Evolutionary conservation across 2,888 invertebrate genomes (phyloP).

Genomic region (Nezara viridula): DNA sequence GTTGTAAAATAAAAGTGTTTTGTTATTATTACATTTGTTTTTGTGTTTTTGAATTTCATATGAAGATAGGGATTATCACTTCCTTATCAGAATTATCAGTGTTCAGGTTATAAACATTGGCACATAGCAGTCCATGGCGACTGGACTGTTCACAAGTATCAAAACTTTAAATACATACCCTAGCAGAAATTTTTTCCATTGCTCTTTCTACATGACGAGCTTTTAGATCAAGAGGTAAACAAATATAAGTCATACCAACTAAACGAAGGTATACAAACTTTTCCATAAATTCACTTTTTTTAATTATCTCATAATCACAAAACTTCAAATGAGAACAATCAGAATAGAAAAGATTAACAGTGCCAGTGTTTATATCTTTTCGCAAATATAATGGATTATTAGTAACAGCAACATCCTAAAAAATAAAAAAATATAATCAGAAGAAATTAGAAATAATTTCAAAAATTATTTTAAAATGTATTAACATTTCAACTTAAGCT

Average conservation of each 20-base stretch:
- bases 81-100: too few species aligned
- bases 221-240: constrained; percentile 54
- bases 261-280: constrained; percentile 77
- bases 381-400: constrained; percentile 82
- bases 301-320: constrained; percentile 76
- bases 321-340: constrained; percentile 81
- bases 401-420: constrained; percentile 81
- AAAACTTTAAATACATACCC: not conserved
- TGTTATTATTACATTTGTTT: too few species aligned
- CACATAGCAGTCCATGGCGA: too few species aligned
- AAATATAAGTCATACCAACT: constrained; percentile 69
- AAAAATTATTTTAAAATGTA: not conserved
- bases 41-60: too few species aligned
- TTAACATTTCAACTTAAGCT: not conserved
- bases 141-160: too few species aligned
- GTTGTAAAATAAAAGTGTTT: too few species aligned
- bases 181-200: constrained; percentile 47
- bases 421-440: constrained; percentile 32
- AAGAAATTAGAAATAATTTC: not conserved
- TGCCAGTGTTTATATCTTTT: constrained; percentile 73
- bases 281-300: constrained; percentile 76
- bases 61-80: too few species aligned
- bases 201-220: constrained; percentile 40
- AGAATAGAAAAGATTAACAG: constrained; percentile 77
- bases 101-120: too few species aligned